Base-by-base conservation (phyloP, 30 jellyfish, hydroid and myxozoan genomes). In the Turritopsis rubra region DNA sequence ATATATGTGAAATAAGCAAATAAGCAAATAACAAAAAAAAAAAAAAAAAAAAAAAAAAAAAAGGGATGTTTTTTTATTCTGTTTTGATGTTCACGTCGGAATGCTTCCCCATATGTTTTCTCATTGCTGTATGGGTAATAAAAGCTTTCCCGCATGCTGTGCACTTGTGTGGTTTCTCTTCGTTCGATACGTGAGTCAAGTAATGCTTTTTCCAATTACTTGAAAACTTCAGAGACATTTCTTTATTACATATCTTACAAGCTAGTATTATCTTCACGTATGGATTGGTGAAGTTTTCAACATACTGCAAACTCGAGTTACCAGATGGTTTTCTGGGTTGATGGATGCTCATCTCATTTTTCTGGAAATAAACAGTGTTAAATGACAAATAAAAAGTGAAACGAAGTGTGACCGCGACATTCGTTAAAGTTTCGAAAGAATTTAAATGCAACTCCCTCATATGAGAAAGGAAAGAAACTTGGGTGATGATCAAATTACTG, bases 191-290 rank as follows among this genome's bases (percentile, higher is more conserved):
- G 72, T 82, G 88, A 28, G 88, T 82, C 72, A 82, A 71, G 53
- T 82, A 82, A 82, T 82, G 88, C 29, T 82, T 82, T 28, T 82
- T 82, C 88, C 88, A 82, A 82, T 82, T 82, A 52, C 88, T 82
- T 21, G 88, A 82, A 71, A 82, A 82, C 41, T 71, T 82, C 16
- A 82, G 88, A 29, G 88, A 72, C 88, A 82, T 82, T 82, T 71
- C 85, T 29, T 66, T 65, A 54, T 68, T 65, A 26, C 88, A 82
- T 21, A 82, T 71, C 31, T 82, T 82, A 82, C 88, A 82, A 30
- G 72, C 88, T 16, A 82, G 88, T 9, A 82, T 71, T 21, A 82
- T 82, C 65, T 82, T 82, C 17, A 82, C 88, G 86, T 54, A 82
- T 1, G 88, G 88, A 54, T 82, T 82, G 29, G 60, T 29, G 71